Percentiles rank a stretch among this genome's conserved stretches.
These are phyloP conservation scores for Gymnarchus niloticus DNA, from an alignment of 2,113 vertebrate genomes.

Conservation along the genomic window DNA sequence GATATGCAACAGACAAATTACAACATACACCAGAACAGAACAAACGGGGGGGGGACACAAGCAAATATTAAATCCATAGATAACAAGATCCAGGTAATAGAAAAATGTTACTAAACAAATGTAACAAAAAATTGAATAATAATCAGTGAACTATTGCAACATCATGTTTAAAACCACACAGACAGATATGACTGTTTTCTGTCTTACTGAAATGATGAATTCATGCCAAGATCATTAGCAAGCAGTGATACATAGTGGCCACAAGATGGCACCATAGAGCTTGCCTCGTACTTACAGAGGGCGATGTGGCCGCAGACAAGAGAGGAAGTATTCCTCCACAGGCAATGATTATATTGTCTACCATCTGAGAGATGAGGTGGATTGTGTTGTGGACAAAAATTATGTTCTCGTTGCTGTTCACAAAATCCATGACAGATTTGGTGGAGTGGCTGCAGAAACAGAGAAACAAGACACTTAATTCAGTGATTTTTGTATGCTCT, in stretches of 20 bases:
- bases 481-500: background rate
- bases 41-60: constrained; percentile 65
- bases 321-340: constrained; percentile 90
- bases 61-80: constrained; percentile 64
- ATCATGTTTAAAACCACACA: background rate
- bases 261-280: constrained; percentile 53
- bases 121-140: background rate
- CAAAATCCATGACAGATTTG: constrained; percentile 99
- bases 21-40: constrained; percentile 71
- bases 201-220: background rate
- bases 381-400: constrained; percentile 94
- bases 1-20: constrained; percentile 68
- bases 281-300: constrained; percentile 75
- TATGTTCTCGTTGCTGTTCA: constrained; percentile 99
- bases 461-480: constrained; percentile 27
- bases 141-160: background rate
- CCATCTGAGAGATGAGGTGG: constrained; percentile 89
- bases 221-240: background rate
- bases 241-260: constrained; percentile 28
- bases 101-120: constrained; percentile 16
- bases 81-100: background rate
- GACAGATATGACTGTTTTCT: background rate
- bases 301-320: constrained; percentile 93
- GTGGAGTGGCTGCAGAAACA: constrained; percentile 82
- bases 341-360: constrained; percentile 87